phyloP scores from a whole-genome alignment of 1,140 invertebrate species.

The Drosophila malerkotliana region DNA sequence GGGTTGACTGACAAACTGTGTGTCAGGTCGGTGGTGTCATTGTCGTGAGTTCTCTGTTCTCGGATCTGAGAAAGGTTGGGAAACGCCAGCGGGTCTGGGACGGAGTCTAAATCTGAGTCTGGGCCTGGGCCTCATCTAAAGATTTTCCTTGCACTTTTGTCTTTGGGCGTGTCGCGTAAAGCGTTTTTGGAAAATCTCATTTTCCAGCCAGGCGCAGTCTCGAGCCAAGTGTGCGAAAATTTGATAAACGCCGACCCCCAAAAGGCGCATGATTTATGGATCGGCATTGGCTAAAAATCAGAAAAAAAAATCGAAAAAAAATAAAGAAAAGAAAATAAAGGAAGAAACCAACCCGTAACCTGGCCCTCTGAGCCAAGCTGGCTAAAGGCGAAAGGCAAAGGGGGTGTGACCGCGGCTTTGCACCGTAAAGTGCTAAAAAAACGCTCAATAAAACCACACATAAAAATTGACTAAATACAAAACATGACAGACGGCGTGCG shows the following conservation, averaged over 20 bases:
- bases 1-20: constrained; percentile 29
- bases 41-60: constrained; percentile 56
- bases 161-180: constrained; percentile 66
- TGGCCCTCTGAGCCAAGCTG: constrained; percentile 34
- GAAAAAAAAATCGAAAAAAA: not conserved
- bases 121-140: constrained; percentile 13
- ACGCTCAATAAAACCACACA: constrained; percentile 71
- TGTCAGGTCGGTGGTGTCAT: constrained; percentile 67
- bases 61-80: constrained; percentile 56
- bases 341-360: constrained; percentile 18
- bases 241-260: constrained; percentile 71
- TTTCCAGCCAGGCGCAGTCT: constrained; percentile 55
- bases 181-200: constrained; percentile 69
- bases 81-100: constrained; percentile 52
- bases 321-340: not conserved
- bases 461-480: constrained; percentile 82
- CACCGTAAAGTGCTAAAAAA: constrained; percentile 68
- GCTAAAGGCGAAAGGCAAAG: constrained; percentile 9
- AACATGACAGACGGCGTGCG: constrained; percentile 82
- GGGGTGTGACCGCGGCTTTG: constrained; percentile 44
- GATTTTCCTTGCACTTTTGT: constrained; percentile 67
- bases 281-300: constrained; percentile 16
- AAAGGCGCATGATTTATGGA: constrained; percentile 73
- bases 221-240: constrained; percentile 80
- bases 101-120: not conserved